A percentile compares a stretch with the other conserved stretches of the same genome.
These are phyloP conservation scores for Pyrochroa serraticornis DNA, from an alignment of 2,888 invertebrate genomes.

Conservation along the genomic window DNA sequence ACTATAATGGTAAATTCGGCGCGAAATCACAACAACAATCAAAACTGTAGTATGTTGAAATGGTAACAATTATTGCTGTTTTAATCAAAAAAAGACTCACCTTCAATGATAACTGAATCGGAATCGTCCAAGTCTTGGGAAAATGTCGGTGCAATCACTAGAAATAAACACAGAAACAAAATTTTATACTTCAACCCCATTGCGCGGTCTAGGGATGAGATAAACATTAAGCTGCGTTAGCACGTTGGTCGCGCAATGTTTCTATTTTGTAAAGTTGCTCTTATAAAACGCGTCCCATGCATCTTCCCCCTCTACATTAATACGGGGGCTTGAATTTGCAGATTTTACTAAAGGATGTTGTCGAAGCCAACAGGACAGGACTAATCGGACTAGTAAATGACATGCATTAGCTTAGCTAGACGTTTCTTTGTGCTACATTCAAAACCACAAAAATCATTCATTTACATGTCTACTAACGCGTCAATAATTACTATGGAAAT, in stretches of 20 bases:
- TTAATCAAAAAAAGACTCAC: slow-evolving; percentile 35
- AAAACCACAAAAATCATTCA: too few species aligned
- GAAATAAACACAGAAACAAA: slow-evolving; percentile 41
- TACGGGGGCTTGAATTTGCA: slow-evolving; percentile 38
- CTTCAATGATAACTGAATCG: slow-evolving; percentile 46
- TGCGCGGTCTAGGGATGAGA: slow-evolving; percentile 13
- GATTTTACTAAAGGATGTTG: slow-evolving; percentile 37
- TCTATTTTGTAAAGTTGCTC: slow-evolving; percentile 53
- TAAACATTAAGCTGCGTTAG: slow-evolving; percentile 30
- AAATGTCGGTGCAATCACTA: slow-evolving; percentile 28
- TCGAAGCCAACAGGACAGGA: slow-evolving; percentile 1
- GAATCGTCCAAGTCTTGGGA: slow-evolving; percentile 31
- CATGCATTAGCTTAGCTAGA: too few species aligned
- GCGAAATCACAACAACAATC: neutral
- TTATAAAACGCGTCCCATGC: slow-evolving; percentile 49
- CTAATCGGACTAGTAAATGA: too few species aligned
- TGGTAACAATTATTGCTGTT: slow-evolving; percentile 12
- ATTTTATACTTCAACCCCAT: slow-evolving; percentile 45
- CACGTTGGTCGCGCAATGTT: slow-evolving; percentile 48
- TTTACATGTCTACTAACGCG: too few species aligned
- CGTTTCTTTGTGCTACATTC: too few species aligned
- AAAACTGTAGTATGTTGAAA: slow-evolving; percentile 6
- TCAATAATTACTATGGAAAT: too few species aligned
- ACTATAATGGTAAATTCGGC: neutral
- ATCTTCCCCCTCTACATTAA: slow-evolving; percentile 36